A percentile compares a stretch with the other conserved stretches of the same genome.
These are phyloP conservation scores for Papilio machaon DNA, from an alignment of 1,140 invertebrate species.

Conservation along the genomic window DNA sequence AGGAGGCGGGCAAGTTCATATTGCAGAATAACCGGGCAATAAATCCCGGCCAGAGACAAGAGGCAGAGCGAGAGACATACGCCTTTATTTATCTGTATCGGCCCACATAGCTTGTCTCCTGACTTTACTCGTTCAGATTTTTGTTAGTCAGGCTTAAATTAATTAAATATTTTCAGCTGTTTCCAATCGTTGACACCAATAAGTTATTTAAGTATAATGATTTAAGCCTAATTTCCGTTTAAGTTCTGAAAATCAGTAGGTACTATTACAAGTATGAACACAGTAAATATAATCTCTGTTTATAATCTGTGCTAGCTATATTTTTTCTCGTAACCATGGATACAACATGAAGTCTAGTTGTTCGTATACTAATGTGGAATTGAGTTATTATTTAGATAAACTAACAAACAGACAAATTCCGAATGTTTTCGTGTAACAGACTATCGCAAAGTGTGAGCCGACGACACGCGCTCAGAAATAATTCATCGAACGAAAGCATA, in stretches of 20 bases:
- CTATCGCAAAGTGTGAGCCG: conserved; percentile 63
- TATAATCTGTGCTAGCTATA: no score
- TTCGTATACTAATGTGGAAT: no score
- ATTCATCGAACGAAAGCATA: conserved; percentile 76
- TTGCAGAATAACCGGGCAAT: conserved; percentile 51
- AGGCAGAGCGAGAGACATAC: conserved; percentile 30
- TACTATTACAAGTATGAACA: no score
- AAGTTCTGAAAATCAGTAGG: no score
- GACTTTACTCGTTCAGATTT: conserved; percentile 7
- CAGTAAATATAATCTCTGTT: no score
- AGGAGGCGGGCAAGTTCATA: conserved; percentile 49
- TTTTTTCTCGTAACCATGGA: not conserved
- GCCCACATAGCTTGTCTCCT: conserved; percentile 3
- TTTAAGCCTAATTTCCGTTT: no score
- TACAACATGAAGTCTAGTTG: not conserved
- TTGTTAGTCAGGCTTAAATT: not conserved
- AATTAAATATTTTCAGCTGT: no score
- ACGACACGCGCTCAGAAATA: conserved; percentile 66
- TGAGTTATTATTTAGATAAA: not conserved
- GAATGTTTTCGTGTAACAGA: conserved; percentile 42
- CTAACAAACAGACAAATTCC: conserved; percentile 46
- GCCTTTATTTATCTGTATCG: conserved; percentile 43
- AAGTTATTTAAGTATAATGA: no score
- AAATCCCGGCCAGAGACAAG: conserved; percentile 47
- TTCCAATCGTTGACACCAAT: no score